phyloP scores from a whole-genome alignment of 2,797 vertebrate species.

The Pangasius sanitwongsei region DNA sequence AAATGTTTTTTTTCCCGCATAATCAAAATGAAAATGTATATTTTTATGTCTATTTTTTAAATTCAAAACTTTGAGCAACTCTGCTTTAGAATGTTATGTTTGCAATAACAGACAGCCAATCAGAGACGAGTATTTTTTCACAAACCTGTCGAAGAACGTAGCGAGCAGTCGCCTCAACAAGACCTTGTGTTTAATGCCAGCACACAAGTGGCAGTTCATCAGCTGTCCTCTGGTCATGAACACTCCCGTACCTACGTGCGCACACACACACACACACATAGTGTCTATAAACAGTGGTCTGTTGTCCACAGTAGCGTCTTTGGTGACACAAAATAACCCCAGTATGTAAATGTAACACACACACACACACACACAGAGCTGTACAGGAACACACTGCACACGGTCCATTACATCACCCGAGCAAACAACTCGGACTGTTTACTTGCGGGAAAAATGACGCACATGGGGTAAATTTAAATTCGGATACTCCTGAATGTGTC shows the following conservation, averaged over 20 bases:
- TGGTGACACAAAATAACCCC: constrained; percentile 4
- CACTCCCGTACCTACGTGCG: constrained; percentile 87
- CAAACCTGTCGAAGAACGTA: constrained; percentile 98
- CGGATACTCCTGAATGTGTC: too few species aligned
- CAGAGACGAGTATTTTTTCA: background rate
- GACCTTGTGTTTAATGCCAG: constrained; percentile 98
- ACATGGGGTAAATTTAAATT: background rate
- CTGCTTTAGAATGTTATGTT: background rate
- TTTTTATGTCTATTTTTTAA: too few species aligned
- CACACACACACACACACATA: background rate
- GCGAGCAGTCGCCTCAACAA: constrained; percentile 92
- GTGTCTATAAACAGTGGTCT: constrained; percentile 6
- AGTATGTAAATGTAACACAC: background rate
- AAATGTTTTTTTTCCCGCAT: too few species aligned
- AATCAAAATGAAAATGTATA: too few species aligned
- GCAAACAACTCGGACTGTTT: constrained; percentile 1
- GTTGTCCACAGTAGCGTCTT: background rate
- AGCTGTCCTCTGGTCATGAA: constrained; percentile 98
- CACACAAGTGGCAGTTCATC: constrained; percentile 99
- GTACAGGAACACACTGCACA: background rate
- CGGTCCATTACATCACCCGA: constrained; percentile 11
- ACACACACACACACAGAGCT: background rate
- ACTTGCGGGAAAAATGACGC: background rate
- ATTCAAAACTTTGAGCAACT: background rate
- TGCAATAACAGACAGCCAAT: background rate